Conservation (phyloP, 2,888 invertebrate genomes). For the Alcis repandata region DNA sequence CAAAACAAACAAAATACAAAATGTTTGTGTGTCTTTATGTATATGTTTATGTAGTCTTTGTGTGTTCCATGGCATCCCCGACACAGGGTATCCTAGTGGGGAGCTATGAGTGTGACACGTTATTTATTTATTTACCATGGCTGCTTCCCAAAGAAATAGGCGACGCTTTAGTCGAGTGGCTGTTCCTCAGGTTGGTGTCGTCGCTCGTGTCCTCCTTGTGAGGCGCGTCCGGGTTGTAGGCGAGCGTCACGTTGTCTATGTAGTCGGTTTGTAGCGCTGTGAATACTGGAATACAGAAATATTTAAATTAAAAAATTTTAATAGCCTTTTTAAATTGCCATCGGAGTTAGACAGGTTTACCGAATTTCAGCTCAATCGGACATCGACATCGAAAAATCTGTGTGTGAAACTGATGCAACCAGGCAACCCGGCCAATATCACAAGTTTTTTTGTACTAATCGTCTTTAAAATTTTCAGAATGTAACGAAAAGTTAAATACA, state of each 20-base stretch:
- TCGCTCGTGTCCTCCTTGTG: constrained; percentile 57
- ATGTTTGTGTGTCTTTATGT: neutral
- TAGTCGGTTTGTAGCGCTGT: constrained; percentile 89
- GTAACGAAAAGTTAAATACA: no score
- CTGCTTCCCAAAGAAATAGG: constrained; percentile 76
- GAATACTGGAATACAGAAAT: constrained; percentile 86
- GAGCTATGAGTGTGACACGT: constrained; percentile 33
- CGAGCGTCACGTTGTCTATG: constrained; percentile 94
- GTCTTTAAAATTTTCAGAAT: no score
- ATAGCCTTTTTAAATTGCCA: no score
- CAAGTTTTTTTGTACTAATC: no score
- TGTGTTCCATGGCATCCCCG: no score
- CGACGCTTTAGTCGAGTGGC: constrained; percentile 70
- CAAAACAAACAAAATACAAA: neutral
- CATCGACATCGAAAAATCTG: no score
- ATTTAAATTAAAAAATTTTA: neutral
- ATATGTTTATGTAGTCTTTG: neutral
- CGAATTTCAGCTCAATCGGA: no score
- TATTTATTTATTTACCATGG: no score
- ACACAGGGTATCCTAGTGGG: no score
- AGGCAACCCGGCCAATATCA: no score
- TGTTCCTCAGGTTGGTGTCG: constrained; percentile 59
- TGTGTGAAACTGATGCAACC: no score
- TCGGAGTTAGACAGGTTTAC: no score
- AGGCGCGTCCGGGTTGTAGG: constrained; percentile 88